A percentile compares a stretch with the other conserved stretches of the same genome.
These are phyloP conservation scores for Pangasianodon hypophthalmus DNA, from an alignment of 2,113 vertebrate genomes.

Conservation along the genomic window DNA sequence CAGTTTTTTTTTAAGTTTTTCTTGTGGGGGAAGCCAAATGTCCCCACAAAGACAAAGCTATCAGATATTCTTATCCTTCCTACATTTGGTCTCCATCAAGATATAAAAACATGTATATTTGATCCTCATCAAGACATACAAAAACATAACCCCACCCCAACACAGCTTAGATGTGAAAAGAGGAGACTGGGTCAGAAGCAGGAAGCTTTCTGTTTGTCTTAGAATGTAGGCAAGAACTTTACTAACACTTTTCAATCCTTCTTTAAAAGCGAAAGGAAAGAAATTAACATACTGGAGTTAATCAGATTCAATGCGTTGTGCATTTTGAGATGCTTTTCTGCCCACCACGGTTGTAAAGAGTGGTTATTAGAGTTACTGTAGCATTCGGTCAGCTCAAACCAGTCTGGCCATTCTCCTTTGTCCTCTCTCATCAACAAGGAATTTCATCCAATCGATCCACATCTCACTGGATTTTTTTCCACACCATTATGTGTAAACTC, in stretches of 20 bases:
- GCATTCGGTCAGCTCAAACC: not conserved
- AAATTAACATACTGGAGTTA: not conserved
- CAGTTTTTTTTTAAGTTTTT: not conserved
- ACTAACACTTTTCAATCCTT: slow-evolving; percentile 1
- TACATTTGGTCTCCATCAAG: not conserved
- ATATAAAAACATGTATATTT: not conserved
- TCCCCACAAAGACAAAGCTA: not conserved
- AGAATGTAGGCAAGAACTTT: not conserved
- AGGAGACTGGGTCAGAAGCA: not conserved
- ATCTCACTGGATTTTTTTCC: not conserved
- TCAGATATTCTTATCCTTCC: not conserved
- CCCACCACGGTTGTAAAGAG: not conserved
- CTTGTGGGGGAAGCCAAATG: not conserved
- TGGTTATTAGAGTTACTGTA: not conserved
- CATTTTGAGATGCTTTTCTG: not conserved
- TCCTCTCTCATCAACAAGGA: not conserved
- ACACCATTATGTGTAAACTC: not conserved
- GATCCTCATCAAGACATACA: no score
- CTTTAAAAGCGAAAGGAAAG: not conserved
- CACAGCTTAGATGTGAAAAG: not conserved
- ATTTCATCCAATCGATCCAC: not conserved
- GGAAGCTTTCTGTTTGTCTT: not conserved
- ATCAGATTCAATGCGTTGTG: not conserved
- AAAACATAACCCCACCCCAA: no score
- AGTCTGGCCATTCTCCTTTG: not conserved